Percentiles rank a stretch among this genome's conserved stretches.
Evolutionary conservation across 2,888 invertebrate species (phyloP).

Genomic region (Hydrotaea diabolus): DNA sequence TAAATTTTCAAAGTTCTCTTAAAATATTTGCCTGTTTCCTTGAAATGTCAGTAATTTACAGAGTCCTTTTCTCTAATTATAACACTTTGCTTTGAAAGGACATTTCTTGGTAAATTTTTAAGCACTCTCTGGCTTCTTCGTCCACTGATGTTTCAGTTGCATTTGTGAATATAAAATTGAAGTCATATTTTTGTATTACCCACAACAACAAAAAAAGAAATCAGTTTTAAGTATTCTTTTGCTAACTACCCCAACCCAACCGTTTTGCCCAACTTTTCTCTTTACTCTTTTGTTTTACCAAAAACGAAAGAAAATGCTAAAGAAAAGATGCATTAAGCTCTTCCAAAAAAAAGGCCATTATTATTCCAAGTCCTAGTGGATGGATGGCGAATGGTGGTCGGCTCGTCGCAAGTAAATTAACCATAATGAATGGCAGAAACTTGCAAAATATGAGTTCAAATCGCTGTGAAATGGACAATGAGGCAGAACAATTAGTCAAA

Average conservation of each 20-base stretch:
- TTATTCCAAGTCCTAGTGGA: no score
- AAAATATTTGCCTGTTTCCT: background rate
- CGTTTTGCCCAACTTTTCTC: no score
- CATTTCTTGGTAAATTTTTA: background rate
- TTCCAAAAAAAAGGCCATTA: no score
- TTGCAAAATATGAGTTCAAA: constrained; percentile 44
- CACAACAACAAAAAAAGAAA: no score
- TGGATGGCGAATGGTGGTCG: no score
- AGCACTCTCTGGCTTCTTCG: background rate
- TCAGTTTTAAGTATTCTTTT: no score
- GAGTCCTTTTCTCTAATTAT: background rate
- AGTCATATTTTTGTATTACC: background rate
- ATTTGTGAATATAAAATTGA: background rate
- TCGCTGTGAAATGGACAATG: constrained; percentile 40
- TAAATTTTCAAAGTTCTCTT: background rate
- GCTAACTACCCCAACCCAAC: no score
- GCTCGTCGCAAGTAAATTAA: constrained; percentile 19
- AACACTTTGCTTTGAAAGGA: background rate
- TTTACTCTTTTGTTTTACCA: no score
- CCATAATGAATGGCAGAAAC: constrained; percentile 33
- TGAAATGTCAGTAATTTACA: background rate
- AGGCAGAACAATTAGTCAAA: constrained; percentile 30
- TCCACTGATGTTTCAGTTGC: background rate
- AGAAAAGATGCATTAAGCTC: no score
- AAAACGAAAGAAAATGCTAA: no score